Evolutionary conservation across 2,888 invertebrate genomes (phyloP).

Genomic region (Danaus chrysippus): DNA sequence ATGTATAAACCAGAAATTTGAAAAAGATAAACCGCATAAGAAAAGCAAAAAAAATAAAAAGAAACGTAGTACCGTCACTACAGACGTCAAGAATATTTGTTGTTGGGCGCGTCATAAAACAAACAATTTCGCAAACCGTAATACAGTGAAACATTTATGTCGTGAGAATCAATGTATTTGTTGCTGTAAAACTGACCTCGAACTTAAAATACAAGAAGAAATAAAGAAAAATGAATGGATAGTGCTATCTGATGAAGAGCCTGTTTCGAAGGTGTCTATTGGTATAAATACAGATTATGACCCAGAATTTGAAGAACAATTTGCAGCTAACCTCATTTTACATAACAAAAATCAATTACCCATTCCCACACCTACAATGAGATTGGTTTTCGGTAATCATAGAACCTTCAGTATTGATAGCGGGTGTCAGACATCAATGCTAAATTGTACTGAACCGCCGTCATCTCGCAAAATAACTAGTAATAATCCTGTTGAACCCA

Average conservation of each 20-base stretch:
- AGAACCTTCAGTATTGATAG: not conserved
- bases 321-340: slow-evolving; percentile 9
- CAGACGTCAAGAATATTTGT: slow-evolving; percentile 25
- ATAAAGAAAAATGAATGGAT: slow-evolving; percentile 8
- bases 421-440: not conserved
- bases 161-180: slow-evolving; percentile 37
- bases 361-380: not conserved
- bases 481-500: slow-evolving; percentile 25
- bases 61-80: not conserved
- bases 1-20: slow-evolving; percentile 15
- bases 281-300: slow-evolving; percentile 22
- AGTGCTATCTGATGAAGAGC: slow-evolving; percentile 29
- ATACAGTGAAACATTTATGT: slow-evolving; percentile 35
- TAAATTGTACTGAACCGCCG: not conserved
- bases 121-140: slow-evolving; percentile 5
- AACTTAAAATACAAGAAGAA: slow-evolving; percentile 10
- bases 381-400: not conserved
- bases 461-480: not conserved
- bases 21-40: slow-evolving; percentile 10
- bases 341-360: not conserved
- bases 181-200: slow-evolving; percentile 45
- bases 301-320: slow-evolving; percentile 15
- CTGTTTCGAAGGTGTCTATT: not conserved
- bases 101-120: slow-evolving; percentile 49
- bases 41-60: slow-evolving; percentile 7